Percentiles rank a stretch among this genome's conserved stretches.
phyloP scores from a whole-genome alignment of 2,888 invertebrate species.

The Pemphredon lugubris region DNA sequence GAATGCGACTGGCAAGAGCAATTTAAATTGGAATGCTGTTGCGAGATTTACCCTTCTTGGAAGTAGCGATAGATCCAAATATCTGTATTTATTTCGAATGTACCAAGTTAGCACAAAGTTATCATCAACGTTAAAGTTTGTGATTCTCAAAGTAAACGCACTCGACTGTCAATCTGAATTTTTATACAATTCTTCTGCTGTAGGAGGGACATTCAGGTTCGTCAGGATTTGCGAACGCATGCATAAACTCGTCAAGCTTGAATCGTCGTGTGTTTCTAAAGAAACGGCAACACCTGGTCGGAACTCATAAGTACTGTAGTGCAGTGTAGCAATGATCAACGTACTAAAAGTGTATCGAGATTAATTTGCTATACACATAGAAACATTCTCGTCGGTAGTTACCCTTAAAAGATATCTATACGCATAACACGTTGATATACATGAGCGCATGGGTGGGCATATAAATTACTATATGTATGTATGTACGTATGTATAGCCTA shows the following conservation, averaged over 20 bases:
- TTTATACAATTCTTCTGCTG: not conserved
- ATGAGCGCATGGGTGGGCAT: slow-evolving; percentile 30
- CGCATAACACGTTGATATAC: slow-evolving; percentile 30
- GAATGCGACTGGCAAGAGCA: slow-evolving; percentile 15
- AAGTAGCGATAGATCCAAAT: too few relatives aligned
- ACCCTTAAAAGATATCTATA: slow-evolving; percentile 60
- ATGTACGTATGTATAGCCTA: slow-evolving; percentile 62
- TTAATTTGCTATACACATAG: slow-evolving; percentile 42
- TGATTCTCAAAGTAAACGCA: too few relatives aligned
- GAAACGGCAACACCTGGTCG: slow-evolving; percentile 15
- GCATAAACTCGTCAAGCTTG: not conserved
- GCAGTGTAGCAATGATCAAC: slow-evolving; percentile 13
- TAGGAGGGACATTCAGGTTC: not conserved
- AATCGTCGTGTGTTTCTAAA: not conserved
- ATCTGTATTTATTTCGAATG: too few relatives aligned
- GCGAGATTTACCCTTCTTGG: not conserved
- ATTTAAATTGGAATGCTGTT: slow-evolving; percentile 10
- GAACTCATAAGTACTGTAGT: slow-evolving; percentile 24
- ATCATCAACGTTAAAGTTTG: too few relatives aligned
- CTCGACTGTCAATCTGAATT: too few relatives aligned
- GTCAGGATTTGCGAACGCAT: not conserved
- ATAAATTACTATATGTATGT: slow-evolving; percentile 51
- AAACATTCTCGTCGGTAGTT: slow-evolving; percentile 52
- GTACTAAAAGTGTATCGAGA: slow-evolving; percentile 28
- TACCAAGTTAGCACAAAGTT: too few relatives aligned